Evolutionary conservation across 2,888 invertebrate genomes (phyloP).

Genomic region (Dastarcus helophoroides): DNA sequence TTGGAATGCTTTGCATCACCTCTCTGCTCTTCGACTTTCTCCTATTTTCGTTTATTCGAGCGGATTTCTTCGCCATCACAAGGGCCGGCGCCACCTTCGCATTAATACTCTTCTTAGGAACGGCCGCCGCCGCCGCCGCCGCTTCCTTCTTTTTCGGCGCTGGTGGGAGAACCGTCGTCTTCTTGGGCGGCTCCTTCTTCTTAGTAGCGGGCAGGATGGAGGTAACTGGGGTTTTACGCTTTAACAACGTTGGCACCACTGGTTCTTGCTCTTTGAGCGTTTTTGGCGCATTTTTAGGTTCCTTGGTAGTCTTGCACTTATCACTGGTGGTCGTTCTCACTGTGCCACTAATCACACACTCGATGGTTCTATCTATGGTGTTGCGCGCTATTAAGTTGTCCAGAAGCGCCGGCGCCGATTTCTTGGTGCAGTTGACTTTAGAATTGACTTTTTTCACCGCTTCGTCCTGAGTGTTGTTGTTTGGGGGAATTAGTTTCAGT

Average conservation of each 20-base stretch:
- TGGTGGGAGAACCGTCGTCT: too few relatives aligned
- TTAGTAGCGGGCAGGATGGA: too few relatives aligned
- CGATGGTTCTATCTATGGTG: conserved; percentile 44
- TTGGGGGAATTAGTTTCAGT: too few relatives aligned
- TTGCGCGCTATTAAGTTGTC: conserved; percentile 47
- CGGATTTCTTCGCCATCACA: conserved; percentile 16
- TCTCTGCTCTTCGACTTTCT: conserved; percentile 26
- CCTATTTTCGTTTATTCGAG: conserved; percentile 19
- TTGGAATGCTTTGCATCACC: conserved; percentile 19
- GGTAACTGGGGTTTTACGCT: too few relatives aligned
- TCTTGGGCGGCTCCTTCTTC: too few relatives aligned
- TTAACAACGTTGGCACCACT: conserved; percentile 21
- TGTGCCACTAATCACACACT: conserved; percentile 35
- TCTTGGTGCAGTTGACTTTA: conserved; percentile 3
- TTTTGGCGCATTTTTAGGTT: conserved; percentile 36
- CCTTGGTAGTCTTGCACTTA: conserved; percentile 23
- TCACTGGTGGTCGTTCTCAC: conserved; percentile 18
- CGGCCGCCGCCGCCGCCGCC: conserved; percentile 35
- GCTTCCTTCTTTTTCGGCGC: conserved; percentile 39
- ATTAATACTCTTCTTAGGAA: conserved; percentile 16
- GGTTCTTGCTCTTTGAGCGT: conserved; percentile 40
- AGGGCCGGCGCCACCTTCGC: conserved; percentile 13
- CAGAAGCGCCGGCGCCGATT: conserved; percentile 33
- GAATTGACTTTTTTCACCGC: conserved; percentile 4
- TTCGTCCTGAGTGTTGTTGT: background rate